Conservation (phyloP, 2,888 invertebrate genomes). For the Epiperipatus broadwayi region DNA sequence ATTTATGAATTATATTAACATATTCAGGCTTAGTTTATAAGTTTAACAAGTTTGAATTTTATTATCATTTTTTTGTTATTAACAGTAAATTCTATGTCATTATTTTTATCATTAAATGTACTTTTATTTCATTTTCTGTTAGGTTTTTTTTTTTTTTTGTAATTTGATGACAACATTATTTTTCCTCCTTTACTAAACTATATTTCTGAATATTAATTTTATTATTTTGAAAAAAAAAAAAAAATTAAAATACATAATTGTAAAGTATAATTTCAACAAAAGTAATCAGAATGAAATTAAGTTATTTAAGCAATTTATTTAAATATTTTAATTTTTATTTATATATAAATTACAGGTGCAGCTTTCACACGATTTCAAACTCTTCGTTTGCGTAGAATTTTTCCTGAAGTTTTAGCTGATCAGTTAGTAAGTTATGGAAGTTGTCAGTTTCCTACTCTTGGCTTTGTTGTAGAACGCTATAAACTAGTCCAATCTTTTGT, state of each 20-base stretch:
- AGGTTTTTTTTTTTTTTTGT: too few species aligned
- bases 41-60: too few species aligned
- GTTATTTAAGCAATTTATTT: neutral
- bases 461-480: constrained; percentile 96
- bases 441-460: constrained; percentile 98
- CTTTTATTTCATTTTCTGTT: too few species aligned
- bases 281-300: neutral
- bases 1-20: too few species aligned
- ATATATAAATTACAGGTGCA: constrained; percentile 43
- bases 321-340: neutral
- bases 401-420: constrained; percentile 36
- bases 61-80: too few species aligned
- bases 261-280: neutral
- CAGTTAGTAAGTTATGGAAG: constrained; percentile 90
- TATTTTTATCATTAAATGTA: too few species aligned
- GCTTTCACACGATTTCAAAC: constrained; percentile 97
- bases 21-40: too few species aligned
- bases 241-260: neutral
- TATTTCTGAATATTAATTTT: too few species aligned
- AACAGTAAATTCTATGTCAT: too few species aligned
- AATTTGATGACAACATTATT: too few species aligned
- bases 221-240: neutral
- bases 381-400: constrained; percentile 50
- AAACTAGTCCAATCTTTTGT: constrained; percentile 67
- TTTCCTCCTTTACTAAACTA: too few species aligned